Evolutionary conservation across 2,797 vertebrate species (phyloP).

Genomic region (Jordanella pulchra): DNA sequence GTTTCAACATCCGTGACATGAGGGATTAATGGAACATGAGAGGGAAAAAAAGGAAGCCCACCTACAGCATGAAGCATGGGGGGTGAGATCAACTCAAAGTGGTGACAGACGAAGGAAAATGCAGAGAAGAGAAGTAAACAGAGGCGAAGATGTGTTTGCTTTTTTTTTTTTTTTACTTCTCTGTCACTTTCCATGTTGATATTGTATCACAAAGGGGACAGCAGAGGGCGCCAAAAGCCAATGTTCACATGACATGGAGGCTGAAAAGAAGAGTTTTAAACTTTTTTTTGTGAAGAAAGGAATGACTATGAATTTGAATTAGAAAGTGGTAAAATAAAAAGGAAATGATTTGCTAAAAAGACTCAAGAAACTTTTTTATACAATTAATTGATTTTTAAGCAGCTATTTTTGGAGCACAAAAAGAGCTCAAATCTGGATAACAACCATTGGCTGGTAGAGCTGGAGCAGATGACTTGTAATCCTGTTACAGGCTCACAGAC

Average conservation of each 20-base stretch:
- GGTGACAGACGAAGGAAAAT: slow-evolving; percentile 43
- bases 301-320: background rate
- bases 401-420: slow-evolving; percentile 22
- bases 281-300: background rate
- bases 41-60: slow-evolving; percentile 28
- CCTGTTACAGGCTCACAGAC: slow-evolving; percentile 64
- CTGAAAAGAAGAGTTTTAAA: slow-evolving; percentile 20
- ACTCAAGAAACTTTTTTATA: too few species aligned
- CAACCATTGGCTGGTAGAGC: slow-evolving; percentile 38
- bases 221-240: slow-evolving; percentile 66
- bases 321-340: background rate
- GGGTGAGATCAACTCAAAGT: slow-evolving; percentile 24
- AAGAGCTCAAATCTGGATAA: slow-evolving; percentile 26
- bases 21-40: slow-evolving; percentile 58
- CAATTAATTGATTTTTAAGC: background rate
- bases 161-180: slow-evolving; percentile 40
- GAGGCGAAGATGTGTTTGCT: slow-evolving; percentile 5
- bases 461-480: slow-evolving; percentile 64
- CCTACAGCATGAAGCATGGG: slow-evolving; percentile 48
- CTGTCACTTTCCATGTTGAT: slow-evolving; percentile 26
- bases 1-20: slow-evolving; percentile 56
- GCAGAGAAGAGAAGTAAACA: slow-evolving; percentile 39
- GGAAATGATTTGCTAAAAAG: background rate
- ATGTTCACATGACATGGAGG: slow-evolving; percentile 50
- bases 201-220: slow-evolving; percentile 43